Conservation (phyloP, 2,797 vertebrate species). For the Chelonia mydas region DNA sequence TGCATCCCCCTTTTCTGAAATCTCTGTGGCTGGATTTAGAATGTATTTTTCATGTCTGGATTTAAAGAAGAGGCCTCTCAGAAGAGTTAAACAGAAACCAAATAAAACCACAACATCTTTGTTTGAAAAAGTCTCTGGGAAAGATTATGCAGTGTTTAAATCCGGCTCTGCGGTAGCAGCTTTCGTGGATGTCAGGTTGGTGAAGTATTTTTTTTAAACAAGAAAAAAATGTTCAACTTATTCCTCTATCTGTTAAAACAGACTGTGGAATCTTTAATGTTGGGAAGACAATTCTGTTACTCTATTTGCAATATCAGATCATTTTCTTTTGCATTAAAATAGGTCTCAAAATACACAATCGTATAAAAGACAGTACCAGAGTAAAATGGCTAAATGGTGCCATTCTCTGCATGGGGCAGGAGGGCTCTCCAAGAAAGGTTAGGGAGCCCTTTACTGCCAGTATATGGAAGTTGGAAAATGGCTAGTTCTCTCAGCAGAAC, state of each 20-base stretch:
- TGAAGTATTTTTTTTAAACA: not conserved
- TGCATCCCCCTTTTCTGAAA: slow-evolving; percentile 56
- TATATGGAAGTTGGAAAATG: not conserved
- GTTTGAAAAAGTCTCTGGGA: slow-evolving; percentile 58
- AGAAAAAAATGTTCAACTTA: not conserved
- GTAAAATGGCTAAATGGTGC: not conserved
- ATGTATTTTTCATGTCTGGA: slow-evolving; percentile 73
- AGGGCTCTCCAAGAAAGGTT: not conserved
- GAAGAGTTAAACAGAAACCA: slow-evolving; percentile 66
- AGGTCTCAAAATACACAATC: not conserved
- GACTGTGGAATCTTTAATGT: not conserved
- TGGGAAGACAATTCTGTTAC: not conserved
- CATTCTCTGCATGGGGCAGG: not conserved
- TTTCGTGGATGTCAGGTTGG: slow-evolving; percentile 35
- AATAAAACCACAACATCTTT: slow-evolving; percentile 65
- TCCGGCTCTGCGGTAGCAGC: slow-evolving; percentile 8
- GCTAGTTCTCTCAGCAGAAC: not conserved
- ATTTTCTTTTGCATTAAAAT: not conserved
- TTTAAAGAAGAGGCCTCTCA: slow-evolving; percentile 64
- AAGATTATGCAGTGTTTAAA: slow-evolving; percentile 61
- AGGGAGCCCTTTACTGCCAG: not conserved
- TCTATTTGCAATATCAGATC: not conserved
- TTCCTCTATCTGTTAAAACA: slow-evolving; percentile 1
- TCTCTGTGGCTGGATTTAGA: slow-evolving; percentile 59
- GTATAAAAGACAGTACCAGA: not conserved